phyloP scores from a whole-genome alignment of 2,113 vertebrate species.

The Anas platyrhynchos region DNA sequence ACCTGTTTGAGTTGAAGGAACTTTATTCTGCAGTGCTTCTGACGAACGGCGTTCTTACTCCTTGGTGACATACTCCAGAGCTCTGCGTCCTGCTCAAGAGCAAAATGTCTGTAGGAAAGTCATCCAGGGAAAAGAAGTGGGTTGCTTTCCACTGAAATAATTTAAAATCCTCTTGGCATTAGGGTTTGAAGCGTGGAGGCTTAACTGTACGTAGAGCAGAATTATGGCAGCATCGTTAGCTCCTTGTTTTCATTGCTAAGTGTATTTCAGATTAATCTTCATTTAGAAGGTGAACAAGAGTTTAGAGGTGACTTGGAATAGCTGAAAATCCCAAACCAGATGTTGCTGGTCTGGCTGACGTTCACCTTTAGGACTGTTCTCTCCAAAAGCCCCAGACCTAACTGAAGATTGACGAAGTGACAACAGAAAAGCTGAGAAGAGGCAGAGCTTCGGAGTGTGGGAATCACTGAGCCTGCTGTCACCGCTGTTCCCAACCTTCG shows the following conservation, averaged over 20 bases:
- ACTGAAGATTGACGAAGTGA: background rate
- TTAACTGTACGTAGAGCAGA: background rate
- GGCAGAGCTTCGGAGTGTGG: background rate
- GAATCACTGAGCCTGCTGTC: background rate
- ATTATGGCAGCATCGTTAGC: background rate
- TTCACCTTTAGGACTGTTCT: background rate
- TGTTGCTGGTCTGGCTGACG: background rate
- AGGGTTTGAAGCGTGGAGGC: background rate
- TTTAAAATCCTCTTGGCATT: background rate
- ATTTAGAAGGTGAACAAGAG: background rate
- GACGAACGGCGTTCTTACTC: background rate
- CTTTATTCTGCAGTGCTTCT: background rate
- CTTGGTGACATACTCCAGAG: slow-evolving; percentile 19
- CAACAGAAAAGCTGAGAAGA: background rate
- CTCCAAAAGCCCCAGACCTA: background rate
- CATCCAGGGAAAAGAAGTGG: slow-evolving; percentile 2
- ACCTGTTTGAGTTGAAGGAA: background rate
- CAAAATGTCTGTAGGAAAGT: background rate
- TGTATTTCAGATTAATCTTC: background rate
- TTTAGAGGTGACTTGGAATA: background rate
- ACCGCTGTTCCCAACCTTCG: background rate
- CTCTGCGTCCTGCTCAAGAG: background rate
- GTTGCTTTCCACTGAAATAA: slow-evolving; percentile 45
- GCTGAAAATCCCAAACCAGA: background rate
- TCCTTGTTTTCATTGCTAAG: background rate